Percentiles rank a stretch among this genome's conserved stretches.
phyloP scores from a whole-genome alignment of 2,888 invertebrate genomes.

The Tridacna gigas region DNA sequence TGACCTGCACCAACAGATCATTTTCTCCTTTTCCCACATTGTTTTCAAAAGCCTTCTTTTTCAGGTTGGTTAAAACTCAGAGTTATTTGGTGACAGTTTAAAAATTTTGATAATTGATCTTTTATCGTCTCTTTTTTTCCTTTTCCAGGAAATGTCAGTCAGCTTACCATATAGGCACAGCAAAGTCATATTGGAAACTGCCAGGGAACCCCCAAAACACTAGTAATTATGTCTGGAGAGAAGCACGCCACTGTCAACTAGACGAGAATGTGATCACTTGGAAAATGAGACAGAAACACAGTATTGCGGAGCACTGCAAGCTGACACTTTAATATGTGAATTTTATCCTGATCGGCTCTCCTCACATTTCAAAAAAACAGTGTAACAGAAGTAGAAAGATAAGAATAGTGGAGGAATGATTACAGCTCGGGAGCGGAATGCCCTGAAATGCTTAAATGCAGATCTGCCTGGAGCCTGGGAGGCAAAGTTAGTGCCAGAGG shows the following conservation, averaged over 20 bases:
- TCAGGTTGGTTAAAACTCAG: no score
- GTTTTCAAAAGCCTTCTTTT: no score
- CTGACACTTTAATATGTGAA: neutral
- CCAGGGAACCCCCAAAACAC: neutral
- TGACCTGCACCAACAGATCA: no score
- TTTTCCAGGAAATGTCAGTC: slow-evolving; percentile 14
- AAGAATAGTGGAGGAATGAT: slow-evolving; percentile 12
- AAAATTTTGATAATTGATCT: slow-evolving; percentile 9
- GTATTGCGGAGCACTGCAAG: neutral
- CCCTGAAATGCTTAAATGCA: slow-evolving; percentile 65
- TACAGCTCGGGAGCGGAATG: slow-evolving; percentile 38
- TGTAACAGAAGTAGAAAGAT: neutral
- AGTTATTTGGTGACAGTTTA: neutral
- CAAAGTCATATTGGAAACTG: slow-evolving; percentile 19
- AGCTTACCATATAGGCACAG: neutral
- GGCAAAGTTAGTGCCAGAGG: slow-evolving; percentile 72
- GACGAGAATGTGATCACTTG: slow-evolving; percentile 1
- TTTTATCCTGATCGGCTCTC: neutral
- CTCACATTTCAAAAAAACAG: neutral
- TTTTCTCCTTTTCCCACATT: no score
- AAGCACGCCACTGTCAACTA: neutral
- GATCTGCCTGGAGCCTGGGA: slow-evolving; percentile 77
- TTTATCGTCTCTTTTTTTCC: neutral
- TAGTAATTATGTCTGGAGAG: neutral
- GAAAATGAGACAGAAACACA: neutral